Conservation (phyloP, 2,113 vertebrate genomes). For the Dicrurus megarhynchus region DNA sequence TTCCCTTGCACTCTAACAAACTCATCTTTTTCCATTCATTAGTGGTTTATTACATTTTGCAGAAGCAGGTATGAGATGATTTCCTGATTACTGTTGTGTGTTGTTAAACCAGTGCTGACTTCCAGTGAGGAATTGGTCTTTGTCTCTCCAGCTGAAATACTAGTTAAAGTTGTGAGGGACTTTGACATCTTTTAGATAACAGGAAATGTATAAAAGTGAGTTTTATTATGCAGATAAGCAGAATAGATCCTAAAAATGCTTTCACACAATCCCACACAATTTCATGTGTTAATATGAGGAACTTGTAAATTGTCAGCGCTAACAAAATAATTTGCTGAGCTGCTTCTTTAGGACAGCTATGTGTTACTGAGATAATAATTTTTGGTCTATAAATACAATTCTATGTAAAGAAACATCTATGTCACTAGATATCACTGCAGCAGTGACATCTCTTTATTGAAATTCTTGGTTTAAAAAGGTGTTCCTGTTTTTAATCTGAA, state of each 20-base stretch:
- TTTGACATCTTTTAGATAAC: neutral
- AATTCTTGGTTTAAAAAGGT: neutral
- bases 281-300: slow-evolving; percentile 22
- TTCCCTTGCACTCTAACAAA: neutral
- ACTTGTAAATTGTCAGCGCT: slow-evolving; percentile 2
- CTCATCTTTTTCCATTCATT: neutral
- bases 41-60: neutral
- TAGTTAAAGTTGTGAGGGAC: neutral
- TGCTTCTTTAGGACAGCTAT: slow-evolving; percentile 4
- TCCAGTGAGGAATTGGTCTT: neutral
- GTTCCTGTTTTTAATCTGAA: neutral
- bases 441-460: neutral
- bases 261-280: neutral
- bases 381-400: neutral
- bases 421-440: neutral
- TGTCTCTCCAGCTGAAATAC: neutral
- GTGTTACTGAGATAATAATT: neutral
- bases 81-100: neutral
- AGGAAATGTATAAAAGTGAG: neutral
- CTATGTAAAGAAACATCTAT: neutral
- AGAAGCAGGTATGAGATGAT: neutral
- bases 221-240: neutral
- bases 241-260: neutral
- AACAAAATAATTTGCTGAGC: slow-evolving; percentile 27
- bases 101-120: neutral